Base-by-base conservation (phyloP, 92 coral and sea anemone species). In the Palythoa heliodiscus region DNA sequence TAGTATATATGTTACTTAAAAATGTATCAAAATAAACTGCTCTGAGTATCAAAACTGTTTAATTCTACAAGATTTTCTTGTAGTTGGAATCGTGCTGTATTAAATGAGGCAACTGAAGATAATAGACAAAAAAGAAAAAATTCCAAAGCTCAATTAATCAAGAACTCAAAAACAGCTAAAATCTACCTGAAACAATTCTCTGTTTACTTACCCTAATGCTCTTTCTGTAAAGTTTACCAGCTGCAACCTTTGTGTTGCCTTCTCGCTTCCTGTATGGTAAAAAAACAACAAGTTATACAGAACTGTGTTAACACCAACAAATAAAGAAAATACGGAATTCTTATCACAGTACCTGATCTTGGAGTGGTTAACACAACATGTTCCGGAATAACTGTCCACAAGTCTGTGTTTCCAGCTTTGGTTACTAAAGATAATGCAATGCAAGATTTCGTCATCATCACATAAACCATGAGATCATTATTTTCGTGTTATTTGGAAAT, bases 381-480 rank as follows among this genome's bases (percentile, higher is more conserved):
- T 74, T 96, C 98, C 4, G 98, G 98, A 64, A 94, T 89, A 76
- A 94, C 94, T 11, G 94, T 77, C 98, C 98, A 96, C 83, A 80
- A 76, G 19, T 90, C 93, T 48, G 77, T 77, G 63, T 82, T 76
- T 52, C 88, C 58, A 43, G 63, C 37, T 87, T 89, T 76, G 58
- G 77, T 66, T 43, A 77, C 81, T 61, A 11, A 25, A 54, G 57
- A 71, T 17, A 29, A 20, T 67, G n/a, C 10, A 19, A 37, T 3
- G 17, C 10, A 83, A 25, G 7, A 70, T 52, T 48, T 43, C 50
- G 4, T 43, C 50, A 8, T 43, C 9, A 43, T 5, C 50, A 0
- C 9, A 43, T 0, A 43, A 43, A 43, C 4, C 50, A 43, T 43
- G 6, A 43, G 9, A 29, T 29, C 35, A 29, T 29, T 29, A 29